phyloP scores from a whole-genome alignment of 2,113 vertebrate genomes.

The Cavia porcellus region DNA sequence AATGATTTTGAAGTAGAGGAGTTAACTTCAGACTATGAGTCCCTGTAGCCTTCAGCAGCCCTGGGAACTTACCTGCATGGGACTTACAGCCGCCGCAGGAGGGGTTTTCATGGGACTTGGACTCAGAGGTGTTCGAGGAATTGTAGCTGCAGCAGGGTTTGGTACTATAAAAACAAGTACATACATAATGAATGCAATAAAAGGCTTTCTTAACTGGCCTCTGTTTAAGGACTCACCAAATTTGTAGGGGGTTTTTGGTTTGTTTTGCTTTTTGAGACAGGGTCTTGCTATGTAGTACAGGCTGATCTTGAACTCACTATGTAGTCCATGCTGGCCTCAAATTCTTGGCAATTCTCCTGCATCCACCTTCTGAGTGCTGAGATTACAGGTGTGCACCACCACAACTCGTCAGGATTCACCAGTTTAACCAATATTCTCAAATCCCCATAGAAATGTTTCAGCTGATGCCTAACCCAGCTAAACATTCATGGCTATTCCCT shows the following conservation, averaged over 20 bases:
- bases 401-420: not conserved
- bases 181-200: not conserved
- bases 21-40: not conserved
- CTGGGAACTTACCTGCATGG: slow-evolving; percentile 93
- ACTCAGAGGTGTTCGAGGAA: slow-evolving; percentile 96
- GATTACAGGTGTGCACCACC: not conserved
- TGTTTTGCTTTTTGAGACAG: not conserved
- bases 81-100: slow-evolving; percentile 96
- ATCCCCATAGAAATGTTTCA: not conserved
- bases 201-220: not conserved
- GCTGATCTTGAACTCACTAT: not conserved
- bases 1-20: not conserved
- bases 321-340: too few relatives aligned
- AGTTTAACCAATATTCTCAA: too few relatives aligned
- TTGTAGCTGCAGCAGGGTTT: slow-evolving; percentile 88
- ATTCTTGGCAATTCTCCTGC: not conserved
- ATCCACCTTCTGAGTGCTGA: not conserved
- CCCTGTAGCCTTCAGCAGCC: too few relatives aligned
- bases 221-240: not conserved
- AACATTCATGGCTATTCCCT: rapidly evolving
- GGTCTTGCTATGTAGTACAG: not conserved
- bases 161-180: slow-evolving; percentile 82
- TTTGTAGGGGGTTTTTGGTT: not conserved
- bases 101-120: slow-evolving; percentile 98
- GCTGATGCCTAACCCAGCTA: not conserved